phyloP scores from a whole-genome alignment of 2,113 vertebrate species.

The Datnioides undecimradiatus region DNA sequence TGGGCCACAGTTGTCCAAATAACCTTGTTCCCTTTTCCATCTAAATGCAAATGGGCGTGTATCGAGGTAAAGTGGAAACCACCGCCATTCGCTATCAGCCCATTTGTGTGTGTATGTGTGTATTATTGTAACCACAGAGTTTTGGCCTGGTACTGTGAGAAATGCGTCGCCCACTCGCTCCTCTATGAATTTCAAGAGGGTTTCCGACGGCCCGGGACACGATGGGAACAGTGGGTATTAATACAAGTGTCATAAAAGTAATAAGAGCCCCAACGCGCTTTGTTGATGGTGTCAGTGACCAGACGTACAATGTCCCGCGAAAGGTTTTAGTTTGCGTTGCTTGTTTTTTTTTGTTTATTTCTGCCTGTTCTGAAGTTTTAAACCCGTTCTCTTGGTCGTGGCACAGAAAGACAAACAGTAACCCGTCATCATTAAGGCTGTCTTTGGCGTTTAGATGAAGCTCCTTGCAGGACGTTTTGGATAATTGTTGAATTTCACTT shows the following conservation, averaged over 20 bases:
- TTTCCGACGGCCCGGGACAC: constrained; percentile 16
- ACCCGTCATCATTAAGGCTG: no score
- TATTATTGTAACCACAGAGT: constrained; percentile 46
- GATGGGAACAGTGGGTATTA: constrained; percentile 44
- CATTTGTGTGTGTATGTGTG: constrained; percentile 49
- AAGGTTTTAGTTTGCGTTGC: background rate
- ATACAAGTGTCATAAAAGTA: constrained; percentile 32
- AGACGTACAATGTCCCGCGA: background rate
- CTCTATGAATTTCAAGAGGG: constrained; percentile 61
- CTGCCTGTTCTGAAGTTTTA: no score
- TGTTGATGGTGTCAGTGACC: constrained; percentile 36
- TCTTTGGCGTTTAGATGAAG: no score
- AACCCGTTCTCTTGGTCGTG: no score
- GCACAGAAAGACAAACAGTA: no score
- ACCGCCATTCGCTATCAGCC: constrained; percentile 46
- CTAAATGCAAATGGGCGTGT: constrained; percentile 83
- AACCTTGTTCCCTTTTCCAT: constrained; percentile 75
- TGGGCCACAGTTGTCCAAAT: constrained; percentile 50
- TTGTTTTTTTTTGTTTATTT: no score
- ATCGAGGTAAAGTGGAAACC: constrained; percentile 51
- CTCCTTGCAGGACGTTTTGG: no score
- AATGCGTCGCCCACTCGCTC: constrained; percentile 29
- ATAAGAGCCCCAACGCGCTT: constrained; percentile 1
- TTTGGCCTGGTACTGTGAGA: constrained; percentile 57
- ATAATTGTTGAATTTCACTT: no score